These are phyloP conservation scores for Sorex maritimensis DNA, from an alignment of 2,797 vertebrate genomes.

Conservation along the genomic window DNA sequence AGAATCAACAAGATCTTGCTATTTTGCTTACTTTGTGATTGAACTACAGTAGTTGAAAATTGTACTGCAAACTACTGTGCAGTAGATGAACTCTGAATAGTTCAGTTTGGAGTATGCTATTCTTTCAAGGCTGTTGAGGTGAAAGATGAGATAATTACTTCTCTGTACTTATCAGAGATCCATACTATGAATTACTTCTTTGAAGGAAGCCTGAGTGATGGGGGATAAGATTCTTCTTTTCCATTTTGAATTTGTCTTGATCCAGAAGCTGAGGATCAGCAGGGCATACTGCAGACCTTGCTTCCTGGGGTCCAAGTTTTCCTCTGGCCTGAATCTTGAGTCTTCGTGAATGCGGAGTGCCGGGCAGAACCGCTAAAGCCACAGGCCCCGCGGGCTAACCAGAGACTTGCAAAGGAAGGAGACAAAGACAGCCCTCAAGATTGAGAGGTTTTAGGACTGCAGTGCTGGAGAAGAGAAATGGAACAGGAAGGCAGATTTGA, in stretches of 20 bases:
- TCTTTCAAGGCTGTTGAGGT: not conserved
- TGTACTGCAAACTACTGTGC: not conserved
- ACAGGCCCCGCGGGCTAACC: not conserved
- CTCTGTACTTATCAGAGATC: not conserved
- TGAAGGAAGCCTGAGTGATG: conserved; percentile 11
- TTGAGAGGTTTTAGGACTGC: not conserved
- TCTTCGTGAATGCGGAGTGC: not conserved
- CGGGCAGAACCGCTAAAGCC: no score
- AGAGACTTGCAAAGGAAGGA: conserved; percentile 26
- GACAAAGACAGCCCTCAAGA: not conserved
- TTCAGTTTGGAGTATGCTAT: not conserved
- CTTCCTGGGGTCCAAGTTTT: not conserved
- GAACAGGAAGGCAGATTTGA: not conserved
- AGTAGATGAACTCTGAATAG: not conserved
- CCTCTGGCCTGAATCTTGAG: not conserved
- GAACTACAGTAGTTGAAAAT: not conserved
- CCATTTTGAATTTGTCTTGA: conserved; percentile 14
- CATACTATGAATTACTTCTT: not conserved
- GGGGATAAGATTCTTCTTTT: not conserved
- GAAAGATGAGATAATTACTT: conserved; percentile 34
- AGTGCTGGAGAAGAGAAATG: conserved; percentile 37
- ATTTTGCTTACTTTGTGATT: conserved; percentile 31
- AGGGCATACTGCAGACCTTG: not conserved
- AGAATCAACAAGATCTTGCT: not conserved
- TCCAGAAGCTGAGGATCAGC: not conserved